Base-by-base conservation (phyloP, 2,113 vertebrate genomes). In the Mirza zaza region DNA sequence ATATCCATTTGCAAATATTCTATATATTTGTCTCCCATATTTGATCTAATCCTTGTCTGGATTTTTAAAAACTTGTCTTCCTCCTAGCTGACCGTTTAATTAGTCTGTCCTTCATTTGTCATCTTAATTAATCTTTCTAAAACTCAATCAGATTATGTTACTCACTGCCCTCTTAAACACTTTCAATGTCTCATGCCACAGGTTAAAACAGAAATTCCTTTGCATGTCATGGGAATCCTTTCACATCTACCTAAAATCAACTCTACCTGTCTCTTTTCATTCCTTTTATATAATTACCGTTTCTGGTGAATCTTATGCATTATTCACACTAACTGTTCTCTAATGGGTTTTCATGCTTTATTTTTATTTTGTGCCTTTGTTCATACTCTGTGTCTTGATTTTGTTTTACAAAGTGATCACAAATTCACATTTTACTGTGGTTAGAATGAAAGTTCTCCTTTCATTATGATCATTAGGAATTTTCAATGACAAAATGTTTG, bases 291-390 rank as follows among this genome's bases (percentile, higher is more conserved):
- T 27, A 52, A 34, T 39, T 76, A 1, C 11, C 67, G 15, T 81
- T 80, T 93, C 50, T 89, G 27, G 29, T 34, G 7, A 50, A 17
- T 36, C 18, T 61, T 65, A 10, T 11, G 11, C 18, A 61, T 59
- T 90, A 59, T 45, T 6, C 27, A 42, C 11, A 50, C 21, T 82
- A 11, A 39, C 50, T 81, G 92, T 93, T 81, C 77, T 48, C 9
- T 45, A 23, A 34, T 21, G 18, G 29, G 9, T 39, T 6, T 80
- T 36, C 20, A 32, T n/a, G 25, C 29, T 55, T 79, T 55, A 17
- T 57, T 4, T 93, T 84, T 97, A 42, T 89, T 82, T 90, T 77
- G 8, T 94, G 20, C 23, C 21, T 92, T 86, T 91, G 77, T 29
- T 95, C 3, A 48, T 82, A 79, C 2, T 68, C 23, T 91, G 5